Conservation (phyloP, 2,888 invertebrate genomes). For the Dasypogon diadema region DNA sequence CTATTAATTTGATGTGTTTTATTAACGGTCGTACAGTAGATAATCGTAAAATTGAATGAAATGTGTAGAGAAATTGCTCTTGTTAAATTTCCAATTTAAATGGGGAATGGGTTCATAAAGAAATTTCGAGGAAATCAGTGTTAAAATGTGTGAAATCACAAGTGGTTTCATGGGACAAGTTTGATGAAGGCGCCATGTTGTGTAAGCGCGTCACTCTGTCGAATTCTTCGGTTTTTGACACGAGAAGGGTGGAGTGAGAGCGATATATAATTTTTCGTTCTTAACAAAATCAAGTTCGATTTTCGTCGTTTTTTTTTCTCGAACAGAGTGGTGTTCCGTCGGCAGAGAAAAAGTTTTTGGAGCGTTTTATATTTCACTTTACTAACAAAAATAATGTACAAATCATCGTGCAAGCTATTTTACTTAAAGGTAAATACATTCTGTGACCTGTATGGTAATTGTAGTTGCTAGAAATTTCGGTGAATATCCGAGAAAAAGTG, state of each 20-base stretch:
- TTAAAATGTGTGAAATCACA: constrained; percentile 28
- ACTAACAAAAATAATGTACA: constrained; percentile 51
- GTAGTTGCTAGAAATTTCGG: neutral
- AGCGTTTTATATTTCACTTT: constrained; percentile 25
- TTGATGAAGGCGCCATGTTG: constrained; percentile 52
- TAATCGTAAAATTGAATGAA: constrained; percentile 22
- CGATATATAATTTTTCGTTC: neutral
- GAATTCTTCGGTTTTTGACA: constrained; percentile 48
- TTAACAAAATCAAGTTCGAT: constrained; percentile 48
- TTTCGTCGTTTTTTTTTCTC: constrained; percentile 42
- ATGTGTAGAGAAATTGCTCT: constrained; percentile 25
- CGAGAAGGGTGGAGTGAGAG: constrained; percentile 17
- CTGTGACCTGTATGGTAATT: neutral
- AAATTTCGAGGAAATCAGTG: neutral
- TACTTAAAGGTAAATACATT: constrained; percentile 53
- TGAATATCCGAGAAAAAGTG: constrained; percentile 11
- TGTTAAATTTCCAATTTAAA: neutral
- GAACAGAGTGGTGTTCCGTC: constrained; percentile 18
- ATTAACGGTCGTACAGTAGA: neutral
- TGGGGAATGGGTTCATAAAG: constrained; percentile 27
- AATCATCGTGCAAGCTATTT: constrained; percentile 51
- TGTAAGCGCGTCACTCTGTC: constrained; percentile 52
- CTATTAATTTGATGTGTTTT: constrained; percentile 17
- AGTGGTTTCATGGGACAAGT: constrained; percentile 38
- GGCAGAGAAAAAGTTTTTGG: constrained; percentile 16